Evolutionary conservation across 2,113 vertebrate species (phyloP).

Genomic region (Fregata magnificens): DNA sequence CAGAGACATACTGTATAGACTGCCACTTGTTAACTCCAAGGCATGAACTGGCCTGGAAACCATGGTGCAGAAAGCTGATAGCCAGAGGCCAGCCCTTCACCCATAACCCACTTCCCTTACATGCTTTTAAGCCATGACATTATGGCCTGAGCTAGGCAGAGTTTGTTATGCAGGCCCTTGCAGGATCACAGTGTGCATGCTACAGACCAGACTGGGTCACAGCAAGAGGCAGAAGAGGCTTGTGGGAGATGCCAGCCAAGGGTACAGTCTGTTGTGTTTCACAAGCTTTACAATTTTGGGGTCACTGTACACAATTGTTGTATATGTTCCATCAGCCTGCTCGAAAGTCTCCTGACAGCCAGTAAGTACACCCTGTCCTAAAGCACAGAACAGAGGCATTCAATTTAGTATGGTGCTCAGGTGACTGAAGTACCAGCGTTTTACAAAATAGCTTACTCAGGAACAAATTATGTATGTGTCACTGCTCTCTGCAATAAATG

Average conservation of each 20-base stretch:
- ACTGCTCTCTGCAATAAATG: not conserved
- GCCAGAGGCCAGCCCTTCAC: not conserved
- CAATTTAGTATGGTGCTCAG: not conserved
- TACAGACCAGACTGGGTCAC: not conserved
- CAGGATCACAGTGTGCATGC: rapidly evolving
- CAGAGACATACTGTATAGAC: not conserved
- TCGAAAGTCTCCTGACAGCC: not conserved
- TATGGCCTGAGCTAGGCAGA: not conserved
- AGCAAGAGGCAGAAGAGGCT: not conserved
- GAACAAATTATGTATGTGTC: slow-evolving; percentile 11
- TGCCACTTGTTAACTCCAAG: not conserved
- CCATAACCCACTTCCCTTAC: not conserved
- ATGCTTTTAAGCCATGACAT: not conserved
- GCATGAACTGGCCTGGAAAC: not conserved
- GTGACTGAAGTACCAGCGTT: not conserved
- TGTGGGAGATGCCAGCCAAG: not conserved
- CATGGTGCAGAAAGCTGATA: not conserved
- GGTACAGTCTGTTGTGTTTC: not conserved
- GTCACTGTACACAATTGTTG: not conserved
- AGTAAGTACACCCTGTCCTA: not conserved
- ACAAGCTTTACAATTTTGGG: not conserved
- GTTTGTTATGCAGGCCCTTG: not conserved
- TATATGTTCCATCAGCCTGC: not conserved
- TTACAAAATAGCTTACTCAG: not conserved
- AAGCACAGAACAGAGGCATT: not conserved